phyloP scores from a whole-genome alignment of 1,140 invertebrate genomes.

The Drosophila ficusphila region DNA sequence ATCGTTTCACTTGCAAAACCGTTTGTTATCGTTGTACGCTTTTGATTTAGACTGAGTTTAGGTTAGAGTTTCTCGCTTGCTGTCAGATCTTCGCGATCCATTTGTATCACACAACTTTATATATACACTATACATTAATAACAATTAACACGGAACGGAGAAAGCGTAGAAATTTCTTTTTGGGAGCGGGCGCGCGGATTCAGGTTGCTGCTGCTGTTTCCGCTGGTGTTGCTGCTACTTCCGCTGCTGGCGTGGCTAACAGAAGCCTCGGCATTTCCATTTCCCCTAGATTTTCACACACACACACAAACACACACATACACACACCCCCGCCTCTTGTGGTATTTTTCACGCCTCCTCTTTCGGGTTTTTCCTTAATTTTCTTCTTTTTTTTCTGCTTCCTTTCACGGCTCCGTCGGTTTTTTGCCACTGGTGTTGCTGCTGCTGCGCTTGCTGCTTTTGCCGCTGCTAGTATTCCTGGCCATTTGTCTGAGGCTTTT shows the following conservation, averaged over 20 bases:
- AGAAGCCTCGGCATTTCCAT: constrained; percentile 39
- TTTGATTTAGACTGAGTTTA: constrained; percentile 53
- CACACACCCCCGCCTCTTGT: constrained; percentile 7
- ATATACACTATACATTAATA: constrained; percentile 79
- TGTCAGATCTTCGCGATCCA: constrained; percentile 33
- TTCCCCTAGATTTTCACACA: constrained; percentile 4
- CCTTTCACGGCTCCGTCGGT: constrained; percentile 41
- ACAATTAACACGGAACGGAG: constrained; percentile 71
- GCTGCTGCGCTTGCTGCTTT: constrained; percentile 12
- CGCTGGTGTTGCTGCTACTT: constrained; percentile 19
- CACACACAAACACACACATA: too few species aligned
- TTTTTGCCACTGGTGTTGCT: constrained; percentile 24
- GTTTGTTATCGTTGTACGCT: constrained; percentile 72
- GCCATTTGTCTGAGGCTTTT: constrained; percentile 63
- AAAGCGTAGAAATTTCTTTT: constrained; percentile 28
- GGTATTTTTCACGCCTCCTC: constrained; percentile 9
- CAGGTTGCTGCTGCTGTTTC: constrained; percentile 24
- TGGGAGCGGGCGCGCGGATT: constrained; percentile 24
- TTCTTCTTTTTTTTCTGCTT: constrained; percentile 1
- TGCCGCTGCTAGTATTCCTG: constrained; percentile 40
- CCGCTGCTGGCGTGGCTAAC: constrained; percentile 34
- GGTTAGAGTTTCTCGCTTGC: constrained; percentile 36
- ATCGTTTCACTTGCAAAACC: constrained; percentile 69
- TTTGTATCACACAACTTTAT: constrained; percentile 74
- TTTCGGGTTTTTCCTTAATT: background rate